Evolutionary conservation across 2,113 vertebrate species (phyloP).

Genomic region (Lonchura striata): DNA sequence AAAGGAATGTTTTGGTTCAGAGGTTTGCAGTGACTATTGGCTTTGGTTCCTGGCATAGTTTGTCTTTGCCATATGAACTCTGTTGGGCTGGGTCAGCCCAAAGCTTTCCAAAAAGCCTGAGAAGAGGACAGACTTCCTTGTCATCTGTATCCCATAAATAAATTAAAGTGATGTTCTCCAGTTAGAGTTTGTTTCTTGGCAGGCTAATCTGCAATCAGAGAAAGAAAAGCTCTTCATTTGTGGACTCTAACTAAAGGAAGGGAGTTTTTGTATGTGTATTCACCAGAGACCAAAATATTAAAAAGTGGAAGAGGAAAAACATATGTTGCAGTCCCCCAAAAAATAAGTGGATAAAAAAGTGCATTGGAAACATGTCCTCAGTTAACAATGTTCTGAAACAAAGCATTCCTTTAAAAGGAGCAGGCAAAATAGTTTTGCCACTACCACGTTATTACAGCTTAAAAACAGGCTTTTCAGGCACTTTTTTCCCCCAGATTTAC

Average conservation of each 20-base stretch:
- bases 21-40: conserved; percentile 77
- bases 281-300: conserved; percentile 78
- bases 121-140: conserved; percentile 78
- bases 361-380: conserved; percentile 36
- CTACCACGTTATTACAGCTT: neutral
- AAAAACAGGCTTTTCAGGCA: neutral
- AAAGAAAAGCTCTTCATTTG: conserved; percentile 81
- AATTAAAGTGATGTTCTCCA: conserved; percentile 85
- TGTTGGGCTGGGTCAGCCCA: conserved; percentile 73
- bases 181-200: conserved; percentile 82
- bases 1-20: conserved; percentile 80
- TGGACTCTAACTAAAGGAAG: conserved; percentile 76
- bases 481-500: neutral
- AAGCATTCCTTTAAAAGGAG: neutral
- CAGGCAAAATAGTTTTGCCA: neutral
- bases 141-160: conserved; percentile 86
- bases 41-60: conserved; percentile 74
- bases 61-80: conserved; percentile 76
- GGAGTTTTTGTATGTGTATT: conserved; percentile 77
- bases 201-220: conserved; percentile 78
- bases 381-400: neutral
- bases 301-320: conserved; percentile 78
- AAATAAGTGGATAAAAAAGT: conserved; percentile 45
- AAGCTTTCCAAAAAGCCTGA: conserved; percentile 75
- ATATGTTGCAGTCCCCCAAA: conserved; percentile 62